Conservation (phyloP, 2,888 invertebrate genomes). For the Sympetrum striolatum region DNA sequence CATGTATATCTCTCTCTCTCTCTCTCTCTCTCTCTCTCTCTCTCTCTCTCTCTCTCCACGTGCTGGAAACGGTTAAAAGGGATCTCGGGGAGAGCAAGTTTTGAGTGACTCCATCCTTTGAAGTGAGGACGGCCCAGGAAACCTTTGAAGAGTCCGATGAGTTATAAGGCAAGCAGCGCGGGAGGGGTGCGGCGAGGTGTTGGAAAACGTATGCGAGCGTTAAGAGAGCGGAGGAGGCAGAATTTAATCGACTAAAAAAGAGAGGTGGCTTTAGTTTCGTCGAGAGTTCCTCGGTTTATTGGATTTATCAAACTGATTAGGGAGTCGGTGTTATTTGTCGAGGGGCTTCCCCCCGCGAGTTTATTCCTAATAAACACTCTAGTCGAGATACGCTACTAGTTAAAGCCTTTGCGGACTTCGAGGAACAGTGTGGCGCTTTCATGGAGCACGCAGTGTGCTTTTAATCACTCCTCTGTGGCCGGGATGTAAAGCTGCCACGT, state of each 20-base stretch:
- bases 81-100: background rate
- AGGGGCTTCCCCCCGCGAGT: too few species aligned
- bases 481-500: too few species aligned
- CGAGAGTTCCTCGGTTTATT: background rate
- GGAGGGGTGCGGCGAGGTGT: background rate
- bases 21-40: background rate
- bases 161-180: background rate
- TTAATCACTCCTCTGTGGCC: too few species aligned
- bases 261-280: background rate
- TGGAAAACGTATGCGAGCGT: background rate
- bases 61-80: background rate
- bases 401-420: too few species aligned
- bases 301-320: background rate
- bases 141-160: constrained; percentile 10
- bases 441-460: too few species aligned
- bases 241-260: background rate
- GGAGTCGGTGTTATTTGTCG: background rate
- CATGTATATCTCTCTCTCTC: background rate
- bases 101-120: constrained; percentile 27
- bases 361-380: too few species aligned
- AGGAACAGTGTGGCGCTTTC: too few species aligned
- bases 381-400: too few species aligned
- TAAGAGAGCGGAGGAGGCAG: background rate
- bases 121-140: background rate
- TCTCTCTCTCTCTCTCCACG: background rate